These are phyloP conservation scores for Hymenopus coronatus DNA, from an alignment of 2,888 invertebrate genomes.

Conservation along the genomic window DNA sequence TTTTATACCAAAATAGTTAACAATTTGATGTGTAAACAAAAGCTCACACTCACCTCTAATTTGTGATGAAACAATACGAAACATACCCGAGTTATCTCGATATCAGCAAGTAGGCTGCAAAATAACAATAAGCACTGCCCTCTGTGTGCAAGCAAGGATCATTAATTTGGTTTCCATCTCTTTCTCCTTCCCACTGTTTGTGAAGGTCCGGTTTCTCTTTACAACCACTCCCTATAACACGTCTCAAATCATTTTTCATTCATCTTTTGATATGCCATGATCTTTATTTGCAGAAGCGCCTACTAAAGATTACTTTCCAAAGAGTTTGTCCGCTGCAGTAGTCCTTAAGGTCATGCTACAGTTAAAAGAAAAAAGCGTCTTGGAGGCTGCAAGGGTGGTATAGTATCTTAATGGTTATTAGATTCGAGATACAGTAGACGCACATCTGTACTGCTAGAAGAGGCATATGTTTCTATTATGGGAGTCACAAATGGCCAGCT, in stretches of 20 bases:
- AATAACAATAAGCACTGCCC: background rate
- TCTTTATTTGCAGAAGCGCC: background rate
- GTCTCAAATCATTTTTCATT: background rate
- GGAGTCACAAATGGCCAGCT: background rate
- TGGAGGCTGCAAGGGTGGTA: background rate
- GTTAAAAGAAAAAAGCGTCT: background rate
- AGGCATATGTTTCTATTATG: background rate
- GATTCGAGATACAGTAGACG: background rate
- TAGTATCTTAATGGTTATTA: background rate
- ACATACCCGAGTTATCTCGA: background rate
- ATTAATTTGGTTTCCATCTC: background rate
- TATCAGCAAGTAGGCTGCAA: background rate
- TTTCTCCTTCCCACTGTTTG: background rate
- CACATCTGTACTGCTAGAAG: background rate
- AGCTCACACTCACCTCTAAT: too few species aligned
- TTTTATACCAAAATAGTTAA: too few species aligned
- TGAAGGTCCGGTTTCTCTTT: background rate
- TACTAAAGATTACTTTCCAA: background rate
- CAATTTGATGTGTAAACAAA: too few species aligned
- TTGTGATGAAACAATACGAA: background rate
- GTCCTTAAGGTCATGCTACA: background rate
- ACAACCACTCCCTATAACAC: background rate
- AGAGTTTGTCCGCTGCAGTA: background rate
- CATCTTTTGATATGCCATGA: background rate
- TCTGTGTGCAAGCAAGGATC: background rate